Evolutionary conservation across 2,888 invertebrate species (phyloP).

Genomic region (Cryptocephalus moraei): DNA sequence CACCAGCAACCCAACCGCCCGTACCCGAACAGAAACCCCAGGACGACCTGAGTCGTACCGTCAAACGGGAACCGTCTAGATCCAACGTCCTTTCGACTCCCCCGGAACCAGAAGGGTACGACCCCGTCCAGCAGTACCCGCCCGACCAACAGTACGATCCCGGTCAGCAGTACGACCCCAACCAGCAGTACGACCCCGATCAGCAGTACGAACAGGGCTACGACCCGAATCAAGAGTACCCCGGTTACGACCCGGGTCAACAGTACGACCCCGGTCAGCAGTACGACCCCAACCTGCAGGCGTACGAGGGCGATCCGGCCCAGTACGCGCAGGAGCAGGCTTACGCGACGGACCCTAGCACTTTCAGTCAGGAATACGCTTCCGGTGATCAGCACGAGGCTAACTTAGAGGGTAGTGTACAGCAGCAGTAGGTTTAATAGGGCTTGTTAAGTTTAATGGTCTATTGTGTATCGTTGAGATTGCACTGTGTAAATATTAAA

Average conservation of each 20-base stretch:
- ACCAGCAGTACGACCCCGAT: constrained; percentile 25
- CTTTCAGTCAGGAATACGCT: no score
- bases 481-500: no score
- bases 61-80: background rate
- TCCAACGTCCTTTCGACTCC: background rate
- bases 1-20: constrained; percentile 3
- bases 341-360: background rate
- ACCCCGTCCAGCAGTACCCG: constrained; percentile 14
- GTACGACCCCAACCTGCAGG: background rate
- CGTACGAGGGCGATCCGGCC: background rate
- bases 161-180: constrained; percentile 18
- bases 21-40: background rate
- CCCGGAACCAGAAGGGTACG: constrained; percentile 2
- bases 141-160: constrained; percentile 13
- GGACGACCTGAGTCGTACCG: background rate
- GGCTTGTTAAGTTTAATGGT: no score
- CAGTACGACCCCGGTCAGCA: constrained; percentile 5
- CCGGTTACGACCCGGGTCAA: constrained; percentile 15
- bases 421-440: no score
- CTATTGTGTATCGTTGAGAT: no score
- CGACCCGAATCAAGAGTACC: constrained; percentile 11
- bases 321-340: background rate
- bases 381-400: no score
- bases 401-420: no score
- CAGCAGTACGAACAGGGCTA: constrained; percentile 12